phyloP scores from a whole-genome alignment of 2,113 vertebrate species.

The Porphyrio hochstetteri region DNA sequence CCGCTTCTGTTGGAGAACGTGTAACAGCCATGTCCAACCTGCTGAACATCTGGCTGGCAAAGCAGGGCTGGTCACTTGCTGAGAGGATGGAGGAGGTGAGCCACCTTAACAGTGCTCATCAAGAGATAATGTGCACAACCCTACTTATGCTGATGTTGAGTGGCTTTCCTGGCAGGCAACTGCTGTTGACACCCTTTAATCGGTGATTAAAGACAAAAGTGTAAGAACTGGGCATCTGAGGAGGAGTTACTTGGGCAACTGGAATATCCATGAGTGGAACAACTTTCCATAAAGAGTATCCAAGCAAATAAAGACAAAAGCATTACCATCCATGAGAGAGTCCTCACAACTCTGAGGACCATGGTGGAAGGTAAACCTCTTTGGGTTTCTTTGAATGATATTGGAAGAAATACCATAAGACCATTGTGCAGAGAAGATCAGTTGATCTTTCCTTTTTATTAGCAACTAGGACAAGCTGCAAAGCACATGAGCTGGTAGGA shows the following conservation, averaged over 20 bases:
- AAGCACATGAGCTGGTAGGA: not conserved
- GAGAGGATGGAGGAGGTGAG: not conserved
- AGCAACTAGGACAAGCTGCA: not conserved
- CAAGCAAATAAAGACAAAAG: not conserved
- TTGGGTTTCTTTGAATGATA: not conserved
- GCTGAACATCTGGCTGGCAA: not conserved
- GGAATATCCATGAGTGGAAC: not conserved
- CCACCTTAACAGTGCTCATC: not conserved
- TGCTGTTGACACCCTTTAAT: not conserved
- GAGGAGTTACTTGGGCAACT: not conserved
- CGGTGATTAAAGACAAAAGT: not conserved
- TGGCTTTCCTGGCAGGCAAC: not conserved
- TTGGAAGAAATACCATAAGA: not conserved
- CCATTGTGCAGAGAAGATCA: not conserved
- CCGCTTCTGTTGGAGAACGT: not conserved
- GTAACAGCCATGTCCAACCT: fast-evolving
- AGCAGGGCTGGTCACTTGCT: not conserved
- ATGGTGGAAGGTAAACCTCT: not conserved
- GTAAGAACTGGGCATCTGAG: not conserved
- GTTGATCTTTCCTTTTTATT: not conserved
- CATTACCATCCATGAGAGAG: too few species aligned
- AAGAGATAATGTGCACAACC: not conserved
- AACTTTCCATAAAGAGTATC: not conserved
- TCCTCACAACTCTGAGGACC: not conserved
- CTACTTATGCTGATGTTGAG: not conserved